Evolutionary conservation across 2,888 invertebrate genomes (phyloP).

Genomic region (Drosophila planitibia): DNA sequence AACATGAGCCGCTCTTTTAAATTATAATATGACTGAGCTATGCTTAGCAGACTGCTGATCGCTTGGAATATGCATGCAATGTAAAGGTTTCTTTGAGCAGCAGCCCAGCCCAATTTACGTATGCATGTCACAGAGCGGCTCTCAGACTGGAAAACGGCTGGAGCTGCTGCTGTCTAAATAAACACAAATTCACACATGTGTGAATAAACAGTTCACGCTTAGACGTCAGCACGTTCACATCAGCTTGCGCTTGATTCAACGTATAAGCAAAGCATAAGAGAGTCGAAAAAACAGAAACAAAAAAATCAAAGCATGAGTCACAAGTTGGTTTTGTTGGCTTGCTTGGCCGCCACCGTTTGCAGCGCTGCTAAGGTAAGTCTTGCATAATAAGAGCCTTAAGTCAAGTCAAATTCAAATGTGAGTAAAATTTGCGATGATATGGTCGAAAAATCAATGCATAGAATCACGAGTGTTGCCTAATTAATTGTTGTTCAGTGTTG

Average conservation of each 20-base stretch:
- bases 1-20: neutral
- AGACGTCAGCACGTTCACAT: slow-evolving; percentile 58
- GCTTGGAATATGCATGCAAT: slow-evolving; percentile 30
- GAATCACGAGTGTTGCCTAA: slow-evolving; percentile 16
- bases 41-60: slow-evolving; percentile 33
- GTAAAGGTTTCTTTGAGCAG: neutral
- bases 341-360: slow-evolving; percentile 59
- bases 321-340: slow-evolving; percentile 62
- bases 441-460: neutral
- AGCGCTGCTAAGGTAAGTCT: slow-evolving; percentile 70
- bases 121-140: slow-evolving; percentile 36
- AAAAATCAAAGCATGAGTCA: slow-evolving; percentile 62
- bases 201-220: slow-evolving; percentile 62
- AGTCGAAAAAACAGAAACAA: slow-evolving; percentile 22
- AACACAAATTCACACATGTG: slow-evolving; percentile 1
- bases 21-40: neutral
- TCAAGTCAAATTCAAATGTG: slow-evolving; percentile 39
- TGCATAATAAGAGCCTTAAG: slow-evolving; percentile 33
- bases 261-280: slow-evolving; percentile 20
- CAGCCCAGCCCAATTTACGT: slow-evolving; percentile 38
- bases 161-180: slow-evolving; percentile 17
- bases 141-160: slow-evolving; percentile 53
- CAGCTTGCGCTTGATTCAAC: slow-evolving; percentile 38
- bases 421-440: neutral
- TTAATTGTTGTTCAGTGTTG: slow-evolving; percentile 13